Percentiles rank a stretch among this genome's conserved stretches.
phyloP scores from a whole-genome alignment of 2,113 vertebrate species.

The Laticauda laticaudata region DNA sequence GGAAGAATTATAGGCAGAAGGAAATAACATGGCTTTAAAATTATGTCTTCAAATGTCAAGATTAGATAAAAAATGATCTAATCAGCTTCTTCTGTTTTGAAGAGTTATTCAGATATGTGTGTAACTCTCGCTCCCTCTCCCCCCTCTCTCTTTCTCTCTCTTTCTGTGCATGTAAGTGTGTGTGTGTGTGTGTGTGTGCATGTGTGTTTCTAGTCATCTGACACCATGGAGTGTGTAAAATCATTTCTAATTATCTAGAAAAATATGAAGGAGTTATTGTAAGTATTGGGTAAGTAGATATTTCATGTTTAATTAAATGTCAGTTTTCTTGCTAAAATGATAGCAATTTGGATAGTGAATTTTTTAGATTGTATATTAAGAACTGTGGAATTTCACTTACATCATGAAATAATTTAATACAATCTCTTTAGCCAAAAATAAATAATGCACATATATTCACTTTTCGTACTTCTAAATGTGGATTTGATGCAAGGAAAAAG shows the following conservation, averaged over 20 bases:
- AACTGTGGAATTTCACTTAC: not conserved
- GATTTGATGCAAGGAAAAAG: not conserved
- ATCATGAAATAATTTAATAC: not conserved
- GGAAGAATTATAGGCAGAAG: conserved; percentile 28
- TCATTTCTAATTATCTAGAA: not conserved
- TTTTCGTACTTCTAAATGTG: not conserved
- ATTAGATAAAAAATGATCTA: not conserved
- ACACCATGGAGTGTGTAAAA: not conserved
- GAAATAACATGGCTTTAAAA: conserved; percentile 33
- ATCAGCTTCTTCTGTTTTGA: not conserved
- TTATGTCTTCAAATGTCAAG: not conserved
- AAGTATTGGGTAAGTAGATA: not conserved
- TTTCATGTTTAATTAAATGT: not conserved
- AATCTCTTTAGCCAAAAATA: not conserved
- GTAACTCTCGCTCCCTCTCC: too few relatives aligned
- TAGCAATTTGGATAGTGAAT: not conserved
- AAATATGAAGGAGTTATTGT: not conserved
- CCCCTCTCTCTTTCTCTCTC: too few relatives aligned
- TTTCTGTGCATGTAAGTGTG: too few relatives aligned
- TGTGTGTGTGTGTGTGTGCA: too few relatives aligned
- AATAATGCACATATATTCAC: not conserved
- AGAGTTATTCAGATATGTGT: not conserved
- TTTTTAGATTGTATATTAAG: not conserved
- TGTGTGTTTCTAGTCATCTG: not conserved
- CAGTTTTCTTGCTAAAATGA: not conserved